Base-by-base conservation (phyloP, 2,888 invertebrate species). In the Calliopum simillimum region DNA sequence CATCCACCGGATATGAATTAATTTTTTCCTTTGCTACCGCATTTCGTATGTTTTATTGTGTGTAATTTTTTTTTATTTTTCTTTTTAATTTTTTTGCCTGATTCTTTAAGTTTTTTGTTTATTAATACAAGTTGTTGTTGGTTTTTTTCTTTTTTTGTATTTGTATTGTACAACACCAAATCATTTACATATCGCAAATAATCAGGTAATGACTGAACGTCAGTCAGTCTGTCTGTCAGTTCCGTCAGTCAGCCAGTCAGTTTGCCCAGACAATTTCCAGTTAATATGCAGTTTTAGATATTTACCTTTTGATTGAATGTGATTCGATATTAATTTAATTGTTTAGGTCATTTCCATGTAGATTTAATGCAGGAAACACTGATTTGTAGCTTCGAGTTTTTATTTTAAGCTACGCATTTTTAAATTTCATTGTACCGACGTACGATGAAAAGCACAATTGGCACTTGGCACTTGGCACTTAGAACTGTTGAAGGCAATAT, bases 1-100 rank as follows among this genome's bases (percentile, higher is more conserved):
- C 80, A 82, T 80, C 72, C 75, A 76, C 80, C 82, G 80, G 80
- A 80, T 81, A 79, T 82, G 82, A 82, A 82, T 81, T 79, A 79
- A 77, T 81, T 80, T 81, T 76, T 77, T 77, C 71, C 71, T 70
- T 68, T 21, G 43, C 73, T 69, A 67, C 70, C 46, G 68, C 47
- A 66, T 51, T 43, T 51, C 51, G 64, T 53, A 51, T 43, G 43
- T 64, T 64, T 16, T 64, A 41, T 33, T 41, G 53, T 33, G 8
- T 19, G 53, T 51, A 51, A 41, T 33, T 53, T 51, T 41, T 46
- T 19, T 62, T 19, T n/a, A 3, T 25, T 46, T 21, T 44, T 46
- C 14, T 23, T 16, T 46, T 46, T 44, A 33, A 33, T 33, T 6
- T 46, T 14, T 13, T 56, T 3, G 5, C 25, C 3, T 25, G 23